A percentile compares a stretch with the other conserved stretches of the same genome.
Evolutionary conservation across 2,113 vertebrate genomes (phyloP).

Genomic region (Girardinichthys multiradiatus): DNA sequence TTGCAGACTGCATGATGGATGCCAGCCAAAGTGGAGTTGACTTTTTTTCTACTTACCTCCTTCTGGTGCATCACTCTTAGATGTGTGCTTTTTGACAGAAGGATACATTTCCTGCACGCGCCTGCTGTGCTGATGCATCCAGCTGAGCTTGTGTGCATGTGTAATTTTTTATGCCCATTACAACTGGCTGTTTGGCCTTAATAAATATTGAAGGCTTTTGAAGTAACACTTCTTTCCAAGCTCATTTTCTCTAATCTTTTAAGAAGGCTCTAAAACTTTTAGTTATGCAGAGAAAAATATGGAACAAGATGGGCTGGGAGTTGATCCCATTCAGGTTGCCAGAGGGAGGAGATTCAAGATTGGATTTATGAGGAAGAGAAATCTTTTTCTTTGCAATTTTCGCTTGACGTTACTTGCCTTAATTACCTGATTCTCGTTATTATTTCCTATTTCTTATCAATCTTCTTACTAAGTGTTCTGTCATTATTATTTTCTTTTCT

Average conservation of each 20-base stretch:
- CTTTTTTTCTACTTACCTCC: conserved; percentile 52
- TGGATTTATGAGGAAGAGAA: conserved; percentile 45
- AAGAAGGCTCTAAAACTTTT: conserved; percentile 53
- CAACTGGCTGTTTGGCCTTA: conserved; percentile 25
- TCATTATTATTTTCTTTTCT: background rate
- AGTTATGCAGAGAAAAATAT: conserved; percentile 32
- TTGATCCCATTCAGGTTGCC: conserved; percentile 34
- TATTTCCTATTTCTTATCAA: conserved; percentile 19
- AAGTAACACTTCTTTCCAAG: conserved; percentile 51
- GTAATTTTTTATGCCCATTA: conserved; percentile 6
- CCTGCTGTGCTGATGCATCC: conserved; percentile 10
- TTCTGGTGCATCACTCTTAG: conserved; percentile 39
- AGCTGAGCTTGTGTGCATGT: conserved; percentile 9
- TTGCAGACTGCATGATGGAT: conserved; percentile 48
- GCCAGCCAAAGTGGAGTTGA: conserved; percentile 46
- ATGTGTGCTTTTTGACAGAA: conserved; percentile 31
- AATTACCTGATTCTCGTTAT: conserved; percentile 12
- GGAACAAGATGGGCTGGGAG: background rate
- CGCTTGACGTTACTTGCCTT: conserved; percentile 3
- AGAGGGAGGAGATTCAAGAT: conserved; percentile 20
- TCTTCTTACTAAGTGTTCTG: conserved; percentile 3
- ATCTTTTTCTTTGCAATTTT: conserved; percentile 1
- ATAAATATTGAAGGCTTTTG: conserved; percentile 35
- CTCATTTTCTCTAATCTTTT: conserved; percentile 67
- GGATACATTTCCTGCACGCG: conserved; percentile 36